Evolutionary conservation across 2,888 invertebrate genomes (phyloP), one percentile per base, ranked within the genome.

Genomic region (Cistogaster globosa): DNA sequence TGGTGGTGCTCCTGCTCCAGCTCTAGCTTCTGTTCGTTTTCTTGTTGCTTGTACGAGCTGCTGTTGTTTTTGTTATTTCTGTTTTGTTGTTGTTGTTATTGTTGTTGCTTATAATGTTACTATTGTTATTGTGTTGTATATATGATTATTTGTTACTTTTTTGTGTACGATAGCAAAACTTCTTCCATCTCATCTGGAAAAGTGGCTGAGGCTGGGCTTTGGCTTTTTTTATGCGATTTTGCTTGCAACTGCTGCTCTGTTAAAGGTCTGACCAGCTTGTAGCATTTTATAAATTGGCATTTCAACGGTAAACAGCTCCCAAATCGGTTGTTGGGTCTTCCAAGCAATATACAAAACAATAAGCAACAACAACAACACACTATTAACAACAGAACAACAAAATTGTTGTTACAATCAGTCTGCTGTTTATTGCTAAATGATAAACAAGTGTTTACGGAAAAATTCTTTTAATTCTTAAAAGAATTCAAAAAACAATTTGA

Each of bases 301-400:
- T 90, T 89, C 87, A 86, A 78, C 86, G 87, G 87, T 87, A 90
- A 89, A 88, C 88, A 86, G 90, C 88, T 87, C 84, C 71, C 87
- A 88, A 89, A 89, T 87, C 88, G 88, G 89, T 89, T 88, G 87
- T 86, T 87, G 62, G 67, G 75, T 81, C 75, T 79, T 76, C 55
- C 76, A 84, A 58, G 32, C 36, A 38, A 26, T 55, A 65, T 53
- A 63, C 45, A 51, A 74, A 80, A 74, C 36, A 58, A 58, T 38
- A 74, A 55, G 63, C 18, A 63, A 68, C 65, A 72, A 68, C 68
- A 58, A 58, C 51, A 74, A 55, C 36, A 74, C n/a, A 53, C n/a
- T 45, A 67, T 38, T 45, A 63, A 68, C 65, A 72, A 74, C 68
- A 60, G 72, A 36, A 63, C 74, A 75, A 77, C 63, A 68, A 62